Conservation (phyloP, 1,140 invertebrate genomes). For the Drosophila tani region DNA sequence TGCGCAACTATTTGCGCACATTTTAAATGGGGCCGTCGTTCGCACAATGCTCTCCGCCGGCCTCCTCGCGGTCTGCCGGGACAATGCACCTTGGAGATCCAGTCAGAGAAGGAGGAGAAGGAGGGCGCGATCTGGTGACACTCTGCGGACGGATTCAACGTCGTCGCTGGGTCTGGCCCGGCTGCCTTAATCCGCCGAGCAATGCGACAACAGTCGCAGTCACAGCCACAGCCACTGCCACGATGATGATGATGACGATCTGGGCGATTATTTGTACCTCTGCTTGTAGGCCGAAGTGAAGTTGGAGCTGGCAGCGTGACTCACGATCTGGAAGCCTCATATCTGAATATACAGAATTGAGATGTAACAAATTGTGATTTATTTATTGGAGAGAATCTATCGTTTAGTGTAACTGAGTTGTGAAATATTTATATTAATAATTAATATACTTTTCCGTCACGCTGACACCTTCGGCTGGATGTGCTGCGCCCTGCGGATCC, state of each 20-base stretch:
- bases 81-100: constrained; percentile 68
- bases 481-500: constrained; percentile 60
- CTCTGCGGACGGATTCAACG: constrained; percentile 48
- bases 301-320: constrained; percentile 30
- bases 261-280: constrained; percentile 72
- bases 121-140: constrained; percentile 58
- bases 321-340: constrained; percentile 4
- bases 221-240: constrained; percentile 31
- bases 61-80: constrained; percentile 26
- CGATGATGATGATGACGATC: constrained; percentile 60
- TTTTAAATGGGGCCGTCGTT: constrained; percentile 78
- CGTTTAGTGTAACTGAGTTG: too few relatives aligned
- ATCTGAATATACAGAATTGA: background rate
- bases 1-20: constrained; percentile 81
- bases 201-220: constrained; percentile 56
- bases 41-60: constrained; percentile 31
- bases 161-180: constrained; percentile 72
- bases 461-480: constrained; percentile 13
- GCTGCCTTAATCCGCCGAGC: constrained; percentile 75
- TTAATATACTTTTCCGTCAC: background rate
- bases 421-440: too few relatives aligned
- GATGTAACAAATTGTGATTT: too few relatives aligned
- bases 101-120: constrained; percentile 7
- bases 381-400: too few relatives aligned
- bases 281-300: constrained; percentile 15